These are phyloP conservation scores for Phyllostomus discolor DNA, from an alignment of 2,113 vertebrate species.

Conservation along the genomic window DNA sequence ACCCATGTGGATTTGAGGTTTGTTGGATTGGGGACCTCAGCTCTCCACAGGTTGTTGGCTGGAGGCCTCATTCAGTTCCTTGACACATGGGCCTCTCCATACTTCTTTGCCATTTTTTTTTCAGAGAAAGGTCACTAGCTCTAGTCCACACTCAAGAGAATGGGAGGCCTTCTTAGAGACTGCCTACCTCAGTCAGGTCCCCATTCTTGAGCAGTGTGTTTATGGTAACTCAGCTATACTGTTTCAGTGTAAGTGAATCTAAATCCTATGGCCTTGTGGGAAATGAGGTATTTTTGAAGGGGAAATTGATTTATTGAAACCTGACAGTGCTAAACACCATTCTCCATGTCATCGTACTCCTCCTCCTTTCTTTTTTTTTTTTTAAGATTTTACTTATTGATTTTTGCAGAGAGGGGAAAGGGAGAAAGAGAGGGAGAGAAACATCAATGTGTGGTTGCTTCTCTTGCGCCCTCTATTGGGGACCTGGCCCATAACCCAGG, in stretches of 20 bases:
- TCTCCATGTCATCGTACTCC: not conserved
- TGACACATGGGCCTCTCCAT: not conserved
- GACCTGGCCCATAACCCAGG: too few species aligned
- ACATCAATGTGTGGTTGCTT: too few species aligned
- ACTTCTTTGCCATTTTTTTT: not conserved
- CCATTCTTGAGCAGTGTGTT: not conserved
- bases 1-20: not conserved
- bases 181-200: not conserved
- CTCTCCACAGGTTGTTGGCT: not conserved
- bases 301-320: not conserved
- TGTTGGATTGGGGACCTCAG: not conserved
- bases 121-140: not conserved
- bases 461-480: too few species aligned
- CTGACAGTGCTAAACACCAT: not conserved
- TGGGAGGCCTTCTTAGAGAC: not conserved
- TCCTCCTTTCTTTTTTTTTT: not conserved
- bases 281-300: conserved; percentile 10
- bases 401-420: too few species aligned
- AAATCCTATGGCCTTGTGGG: not conserved
- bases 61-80: not conserved
- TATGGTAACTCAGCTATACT: not conserved
- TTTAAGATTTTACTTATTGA: too few species aligned
- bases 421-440: too few species aligned
- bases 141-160: not conserved
- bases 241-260: not conserved